Evolutionary conservation across 2,888 invertebrate species (phyloP), one percentile per base, ranked within the genome.

Genomic region (Drosophila niveifrons): DNA sequence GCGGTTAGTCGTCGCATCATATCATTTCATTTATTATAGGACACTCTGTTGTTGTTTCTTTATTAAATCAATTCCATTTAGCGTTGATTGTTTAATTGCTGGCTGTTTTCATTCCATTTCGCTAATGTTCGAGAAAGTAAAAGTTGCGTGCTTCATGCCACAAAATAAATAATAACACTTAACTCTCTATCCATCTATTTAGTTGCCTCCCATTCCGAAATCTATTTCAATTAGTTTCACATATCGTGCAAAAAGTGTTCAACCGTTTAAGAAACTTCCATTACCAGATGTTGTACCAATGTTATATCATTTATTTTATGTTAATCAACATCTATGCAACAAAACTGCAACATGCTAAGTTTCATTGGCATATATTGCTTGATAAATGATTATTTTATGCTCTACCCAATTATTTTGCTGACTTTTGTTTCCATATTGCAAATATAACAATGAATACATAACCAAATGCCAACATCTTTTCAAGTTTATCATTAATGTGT

Each of bases 71-170:
- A 59, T 44, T 50, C 13, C 13, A 43, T 48, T 52, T 43, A 53
- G 41, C 9, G 34, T 34, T 43, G 11, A 65, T 46, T 34, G 15
- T 46, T 65, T 68, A 62, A 75, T 57, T 66, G 23, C 23, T 23
- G 53, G 29, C 36, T 46, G 8, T 31, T 62, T 78, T 66, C 66
- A 58, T 72, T 58, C 56, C 65, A 61, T 67, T 71, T 66, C 58
- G 46, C 56, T 58, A 56, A 51, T 64, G 57, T 28, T 52, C 67
- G 72, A 66, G 75, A 85, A 85, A 85, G 85, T 82, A 87, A 85
- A 78, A 85, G 85, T 85, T 80, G 89, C 89, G 80, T 89, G 88
- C 50, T 23, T 18, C 28, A 13, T 28, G 55, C 18, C 28, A 15
- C 11, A 36, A 28, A 50, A n/a, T n/a, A n/a, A 55, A 23, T 41